Base-by-base conservation (phyloP, 1,140 invertebrate genomes). In the Dendrolimus kikuchii region DNA sequence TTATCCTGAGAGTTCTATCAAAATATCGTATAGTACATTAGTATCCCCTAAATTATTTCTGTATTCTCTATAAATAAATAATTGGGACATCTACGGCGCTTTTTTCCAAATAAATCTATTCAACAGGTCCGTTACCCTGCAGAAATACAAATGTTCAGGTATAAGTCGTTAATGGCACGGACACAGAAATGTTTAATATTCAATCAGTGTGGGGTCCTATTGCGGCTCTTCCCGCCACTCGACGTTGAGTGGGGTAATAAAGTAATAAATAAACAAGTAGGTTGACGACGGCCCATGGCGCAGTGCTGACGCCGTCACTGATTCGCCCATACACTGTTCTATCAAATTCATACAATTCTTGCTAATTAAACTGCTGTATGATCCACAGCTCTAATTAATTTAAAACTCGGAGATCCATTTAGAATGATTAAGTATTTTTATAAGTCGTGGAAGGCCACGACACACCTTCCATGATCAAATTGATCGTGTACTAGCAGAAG, bases 201-300 rank as follows among this genome's bases (percentile, higher is more conserved):
- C 62, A 73, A 73, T 73, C 61, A 70, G 64, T 55, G 62, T 51
- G 62, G 62, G 65, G 67, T 73, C 64, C 57, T 61, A 68, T 64
- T 73, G 70, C 68, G 64, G 61, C 60, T 58, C 48, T 59, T 62
- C 55, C 65, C 59, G 62, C 67, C 63, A 67, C 59, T 64, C 62
- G 8, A 57, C 58, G 57, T 68, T 68, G 68, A 71, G 66, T 71
- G 61, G 62, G 68, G 64, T 65, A 67, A 64, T 69, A 74, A 70
- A 74, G 62, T 64, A 62, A 74, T 74, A 74, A 67, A 74, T 74
- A 71, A 71, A 66, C 64, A 64, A 71, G 64, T 60, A 63, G 64
- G 52, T 52, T 60, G 66, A 60, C 59, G 53, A 10, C 53, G 53
- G 45, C 51, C 55, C 46, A 46, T 40, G 49, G 57, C 55, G 50